These are phyloP conservation scores for Caenorhabditis sp. DNA, from an alignment of 2,888 invertebrate species.

Conservation along the genomic window DNA sequence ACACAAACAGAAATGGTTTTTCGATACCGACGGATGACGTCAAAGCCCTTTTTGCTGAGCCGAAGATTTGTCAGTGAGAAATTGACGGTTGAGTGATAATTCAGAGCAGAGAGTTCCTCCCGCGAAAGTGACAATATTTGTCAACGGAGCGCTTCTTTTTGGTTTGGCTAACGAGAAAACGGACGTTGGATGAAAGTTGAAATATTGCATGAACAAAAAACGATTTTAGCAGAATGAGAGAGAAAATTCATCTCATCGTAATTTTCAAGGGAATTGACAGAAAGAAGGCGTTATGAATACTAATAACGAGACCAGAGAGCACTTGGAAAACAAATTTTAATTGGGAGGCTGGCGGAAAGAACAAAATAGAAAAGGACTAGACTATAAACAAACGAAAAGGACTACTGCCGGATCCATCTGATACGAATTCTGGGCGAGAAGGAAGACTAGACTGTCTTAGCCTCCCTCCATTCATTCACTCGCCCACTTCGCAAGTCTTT, in stretches of 20 bases:
- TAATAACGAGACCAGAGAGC: not conserved
- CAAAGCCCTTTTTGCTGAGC: conserved; percentile 29
- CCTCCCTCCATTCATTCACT: no score
- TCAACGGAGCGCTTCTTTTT: conserved; percentile 14
- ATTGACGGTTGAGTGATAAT: conserved; percentile 33
- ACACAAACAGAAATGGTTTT: conserved; percentile 30
- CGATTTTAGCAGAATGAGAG: not conserved
- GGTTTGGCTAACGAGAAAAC: conserved; percentile 8
- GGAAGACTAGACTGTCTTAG: conserved; percentile 30
- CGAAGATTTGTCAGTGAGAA: conserved; percentile 46
- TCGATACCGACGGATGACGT: conserved; percentile 35
- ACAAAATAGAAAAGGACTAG: not conserved
- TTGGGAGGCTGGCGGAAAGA: not conserved
- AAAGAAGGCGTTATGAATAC: conserved; percentile 14
- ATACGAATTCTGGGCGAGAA: not conserved
- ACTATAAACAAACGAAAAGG: conserved; percentile 1
- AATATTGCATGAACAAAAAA: conserved; percentile 9
- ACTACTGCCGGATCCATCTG: not conserved
- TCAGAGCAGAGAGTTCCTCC: conserved; percentile 16
- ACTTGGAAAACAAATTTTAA: not conserved
- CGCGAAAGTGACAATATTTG: conserved; percentile 48
- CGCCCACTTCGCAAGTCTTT: conserved; percentile 22
- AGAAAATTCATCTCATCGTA: not conserved
- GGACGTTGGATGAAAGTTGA: conserved; percentile 10
- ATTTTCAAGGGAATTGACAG: not conserved